phyloP scores from a whole-genome alignment of 1,140 invertebrate genomes.

The Trachymyrmex septentrionalis region DNA sequence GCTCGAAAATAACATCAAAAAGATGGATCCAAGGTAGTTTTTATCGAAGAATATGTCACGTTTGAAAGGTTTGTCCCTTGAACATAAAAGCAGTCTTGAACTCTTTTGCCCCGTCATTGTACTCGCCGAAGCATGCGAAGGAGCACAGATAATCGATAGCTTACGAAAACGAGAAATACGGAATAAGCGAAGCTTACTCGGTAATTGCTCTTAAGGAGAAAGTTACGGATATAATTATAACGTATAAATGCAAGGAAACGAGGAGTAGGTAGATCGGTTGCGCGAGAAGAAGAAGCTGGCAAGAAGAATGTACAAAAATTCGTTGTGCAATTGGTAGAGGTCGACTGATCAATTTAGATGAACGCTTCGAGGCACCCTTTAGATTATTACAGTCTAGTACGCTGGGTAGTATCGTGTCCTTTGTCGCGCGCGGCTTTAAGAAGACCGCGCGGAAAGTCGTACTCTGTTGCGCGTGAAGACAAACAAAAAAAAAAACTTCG shows the following conservation, averaged over 20 bases:
- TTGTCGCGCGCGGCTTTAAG: conserved; percentile 57
- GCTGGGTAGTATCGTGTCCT: conserved; percentile 81
- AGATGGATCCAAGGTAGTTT: not conserved
- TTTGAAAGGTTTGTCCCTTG: conserved; percentile 6
- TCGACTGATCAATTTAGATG: conserved; percentile 70
- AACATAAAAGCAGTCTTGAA: conserved; percentile 22
- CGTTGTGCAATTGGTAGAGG: conserved; percentile 73
- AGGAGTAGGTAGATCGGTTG: conserved; percentile 69
- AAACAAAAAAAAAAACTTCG: not conserved
- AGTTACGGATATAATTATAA: conserved; percentile 56
- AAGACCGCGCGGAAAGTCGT: conserved; percentile 21
- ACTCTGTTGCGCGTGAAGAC: conserved; percentile 41
- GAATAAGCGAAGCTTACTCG: not conserved
- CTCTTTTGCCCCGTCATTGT: conserved; percentile 11
- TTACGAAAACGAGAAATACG: conserved; percentile 1
- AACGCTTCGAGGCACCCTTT: conserved; percentile 80
- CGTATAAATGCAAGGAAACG: conserved; percentile 39
- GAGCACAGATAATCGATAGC: conserved; percentile 22
- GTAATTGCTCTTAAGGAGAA: conserved; percentile 42
- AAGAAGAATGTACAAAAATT: conserved; percentile 71
- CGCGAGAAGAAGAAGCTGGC: conserved; percentile 22
- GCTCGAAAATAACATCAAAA: not conserved
- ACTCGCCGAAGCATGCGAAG: conserved; percentile 49
- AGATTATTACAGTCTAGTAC: conserved; percentile 85
- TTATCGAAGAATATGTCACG: conserved; percentile 3